Percentiles rank a stretch among this genome's conserved stretches.
phyloP scores from a whole-genome alignment of 2,113 vertebrate genomes.

The Anseranas semipalmata region DNA sequence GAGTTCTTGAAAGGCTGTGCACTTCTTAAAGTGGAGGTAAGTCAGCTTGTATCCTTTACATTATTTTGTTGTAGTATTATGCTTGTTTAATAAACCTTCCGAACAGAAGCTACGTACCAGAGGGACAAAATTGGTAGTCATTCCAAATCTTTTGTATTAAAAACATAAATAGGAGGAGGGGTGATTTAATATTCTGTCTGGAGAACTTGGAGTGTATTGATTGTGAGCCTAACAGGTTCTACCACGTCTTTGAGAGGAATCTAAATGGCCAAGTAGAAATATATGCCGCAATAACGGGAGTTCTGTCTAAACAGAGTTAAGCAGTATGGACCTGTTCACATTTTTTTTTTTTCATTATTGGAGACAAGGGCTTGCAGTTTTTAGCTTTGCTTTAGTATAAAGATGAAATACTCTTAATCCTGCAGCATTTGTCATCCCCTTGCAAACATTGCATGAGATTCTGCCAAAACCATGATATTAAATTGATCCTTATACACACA shows the following conservation, averaged over 20 bases:
- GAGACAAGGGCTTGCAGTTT: neutral
- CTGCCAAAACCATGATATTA: neutral
- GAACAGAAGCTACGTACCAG: neutral
- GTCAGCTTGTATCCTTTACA: slow-evolving; percentile 21
- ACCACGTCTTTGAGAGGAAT: neutral
- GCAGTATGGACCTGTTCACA: neutral
- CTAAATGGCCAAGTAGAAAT: neutral
- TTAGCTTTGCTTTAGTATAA: neutral
- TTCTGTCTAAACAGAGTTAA: neutral
- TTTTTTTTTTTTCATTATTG: neutral
- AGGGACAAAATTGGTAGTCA: neutral
- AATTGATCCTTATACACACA: neutral
- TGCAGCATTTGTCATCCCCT: neutral
- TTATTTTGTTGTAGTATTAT: neutral
- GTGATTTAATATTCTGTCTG: neutral
- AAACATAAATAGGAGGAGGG: neutral
- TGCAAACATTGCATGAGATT: neutral
- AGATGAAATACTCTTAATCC: neutral
- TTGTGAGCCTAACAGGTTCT: neutral
- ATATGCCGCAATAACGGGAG: neutral
- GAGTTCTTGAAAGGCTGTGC: slow-evolving; percentile 92
- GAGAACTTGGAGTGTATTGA: neutral
- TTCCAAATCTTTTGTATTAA: neutral
- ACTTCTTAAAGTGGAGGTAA: slow-evolving; percentile 91
- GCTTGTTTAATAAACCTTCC: neutral